Evolutionary conservation across 2,797 vertebrate genomes (phyloP).

Genomic region (Luscinia luscinia): DNA sequence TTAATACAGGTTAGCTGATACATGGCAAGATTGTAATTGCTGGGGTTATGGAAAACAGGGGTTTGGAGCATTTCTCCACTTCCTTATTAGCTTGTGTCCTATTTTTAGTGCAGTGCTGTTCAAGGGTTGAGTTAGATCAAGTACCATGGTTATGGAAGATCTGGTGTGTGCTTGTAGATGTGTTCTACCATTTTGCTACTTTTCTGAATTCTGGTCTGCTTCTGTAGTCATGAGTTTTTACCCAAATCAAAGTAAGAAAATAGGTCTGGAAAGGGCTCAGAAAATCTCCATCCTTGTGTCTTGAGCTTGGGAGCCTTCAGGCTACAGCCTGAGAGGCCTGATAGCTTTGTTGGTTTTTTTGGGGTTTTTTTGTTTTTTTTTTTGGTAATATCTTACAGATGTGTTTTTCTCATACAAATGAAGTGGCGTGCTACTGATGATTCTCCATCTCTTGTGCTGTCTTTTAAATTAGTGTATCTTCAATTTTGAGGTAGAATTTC

Average conservation of each 20-base stretch:
- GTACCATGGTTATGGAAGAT: neutral
- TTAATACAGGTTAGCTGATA: neutral
- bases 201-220: neutral
- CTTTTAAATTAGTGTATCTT: neutral
- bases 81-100: neutral
- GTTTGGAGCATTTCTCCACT: neutral
- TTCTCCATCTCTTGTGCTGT: neutral
- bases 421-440: neutral
- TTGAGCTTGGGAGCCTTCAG: neutral
- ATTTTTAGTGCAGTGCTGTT: neutral
- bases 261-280: neutral
- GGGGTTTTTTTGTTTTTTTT: neutral
- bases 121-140: neutral
- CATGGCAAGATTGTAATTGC: neutral
- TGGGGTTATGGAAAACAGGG: neutral
- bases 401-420: neutral
- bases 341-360: neutral
- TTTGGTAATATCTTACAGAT: neutral
- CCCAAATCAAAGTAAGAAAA: neutral
- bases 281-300: neutral
- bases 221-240: neutral
- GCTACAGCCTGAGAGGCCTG: neutral
- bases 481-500: conserved; percentile 8
- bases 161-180: neutral
- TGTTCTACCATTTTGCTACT: neutral